These are phyloP conservation scores for Pristiophorus japonicus DNA, from an alignment of 2,113 vertebrate genomes.

Conservation along the genomic window DNA sequence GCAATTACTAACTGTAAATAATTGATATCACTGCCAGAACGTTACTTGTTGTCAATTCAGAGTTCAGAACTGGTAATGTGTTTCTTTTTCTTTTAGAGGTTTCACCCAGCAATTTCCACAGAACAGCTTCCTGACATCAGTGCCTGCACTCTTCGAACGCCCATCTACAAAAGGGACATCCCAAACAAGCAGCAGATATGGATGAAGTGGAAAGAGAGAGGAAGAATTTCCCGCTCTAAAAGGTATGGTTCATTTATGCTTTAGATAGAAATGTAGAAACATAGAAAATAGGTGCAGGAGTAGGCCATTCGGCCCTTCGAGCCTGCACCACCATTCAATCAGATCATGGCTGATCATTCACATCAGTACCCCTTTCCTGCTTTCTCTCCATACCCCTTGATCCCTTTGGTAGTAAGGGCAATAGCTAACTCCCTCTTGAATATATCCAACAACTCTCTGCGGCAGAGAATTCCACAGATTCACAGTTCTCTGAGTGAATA, in stretches of 20 bases:
- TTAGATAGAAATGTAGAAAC: not conserved
- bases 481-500: no score
- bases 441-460: no score
- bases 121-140: conserved; percentile 4
- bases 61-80: not conserved
- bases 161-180: conserved; percentile 41
- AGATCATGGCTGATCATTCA: no score
- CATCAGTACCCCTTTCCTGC: no score
- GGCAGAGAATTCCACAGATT: no score
- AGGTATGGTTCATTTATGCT: conserved; percentile 18
- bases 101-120: conserved; percentile 39
- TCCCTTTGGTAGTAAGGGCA: no score
- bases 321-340: no score
- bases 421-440: no score
- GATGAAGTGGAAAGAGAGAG: conserved; percentile 34
- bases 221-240: not conserved
- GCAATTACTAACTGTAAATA: not conserved
- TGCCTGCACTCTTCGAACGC: conserved; percentile 38
- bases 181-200: conserved; percentile 35
- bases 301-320: not conserved
- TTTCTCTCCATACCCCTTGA: no score
- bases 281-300: no score
- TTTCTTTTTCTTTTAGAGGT: conserved; percentile 21
- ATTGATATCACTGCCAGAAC: not conserved
- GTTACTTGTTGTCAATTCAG: not conserved